Evolutionary conservation across 2,888 invertebrate species (phyloP).

Genomic region (Dicyrtomina minuta): DNA sequence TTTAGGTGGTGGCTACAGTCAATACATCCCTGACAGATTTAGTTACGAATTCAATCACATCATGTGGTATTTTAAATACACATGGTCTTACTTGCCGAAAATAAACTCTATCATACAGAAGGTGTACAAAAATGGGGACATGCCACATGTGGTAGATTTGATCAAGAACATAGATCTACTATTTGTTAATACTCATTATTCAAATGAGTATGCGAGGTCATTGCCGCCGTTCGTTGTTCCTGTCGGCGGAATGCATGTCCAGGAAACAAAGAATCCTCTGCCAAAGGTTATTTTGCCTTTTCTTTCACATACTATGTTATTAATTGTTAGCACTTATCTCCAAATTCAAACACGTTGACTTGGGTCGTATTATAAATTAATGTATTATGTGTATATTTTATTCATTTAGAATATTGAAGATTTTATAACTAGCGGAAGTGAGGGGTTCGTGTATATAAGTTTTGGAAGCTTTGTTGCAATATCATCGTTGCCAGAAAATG

Average conservation of each 20-base stretch:
- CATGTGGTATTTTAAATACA: background rate
- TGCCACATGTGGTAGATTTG: background rate
- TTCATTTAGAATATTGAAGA: background rate
- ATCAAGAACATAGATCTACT: background rate
- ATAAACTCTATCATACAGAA: background rate
- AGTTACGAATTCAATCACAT: background rate
- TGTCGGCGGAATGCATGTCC: background rate
- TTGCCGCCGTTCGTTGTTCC: background rate
- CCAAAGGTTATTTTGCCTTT: background rate
- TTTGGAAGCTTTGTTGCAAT: background rate
- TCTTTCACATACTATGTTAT: background rate
- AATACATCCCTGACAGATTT: background rate
- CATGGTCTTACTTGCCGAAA: background rate
- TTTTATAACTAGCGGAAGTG: background rate
- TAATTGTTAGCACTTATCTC: background rate
- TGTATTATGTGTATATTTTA: background rate
- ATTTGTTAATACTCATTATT: background rate
- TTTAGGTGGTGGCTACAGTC: background rate
- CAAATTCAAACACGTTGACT: too few species aligned
- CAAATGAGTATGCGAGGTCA: background rate
- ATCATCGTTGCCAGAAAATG: background rate
- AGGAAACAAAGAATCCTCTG: background rate
- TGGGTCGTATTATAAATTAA: too few species aligned
- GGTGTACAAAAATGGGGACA: background rate
- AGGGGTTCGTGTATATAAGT: background rate